These are phyloP conservation scores for Aphaenogaster rudis DNA, from an alignment of 1,140 invertebrate genomes.

Conservation along the genomic window DNA sequence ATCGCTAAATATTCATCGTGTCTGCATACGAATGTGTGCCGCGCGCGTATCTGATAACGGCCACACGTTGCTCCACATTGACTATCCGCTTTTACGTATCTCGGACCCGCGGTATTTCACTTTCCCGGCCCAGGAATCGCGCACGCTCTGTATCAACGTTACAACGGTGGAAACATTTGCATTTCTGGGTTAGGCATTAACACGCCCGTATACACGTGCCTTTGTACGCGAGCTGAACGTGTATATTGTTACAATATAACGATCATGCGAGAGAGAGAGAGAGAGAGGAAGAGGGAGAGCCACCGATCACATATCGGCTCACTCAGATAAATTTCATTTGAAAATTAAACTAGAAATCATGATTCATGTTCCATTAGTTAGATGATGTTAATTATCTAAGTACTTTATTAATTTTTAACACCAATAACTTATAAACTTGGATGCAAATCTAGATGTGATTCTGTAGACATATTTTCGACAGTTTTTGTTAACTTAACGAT, in stretches of 20 bases:
- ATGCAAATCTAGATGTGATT: no score
- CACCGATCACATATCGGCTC: background rate
- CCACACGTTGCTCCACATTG: constrained; percentile 17
- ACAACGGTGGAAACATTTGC: constrained; percentile 62
- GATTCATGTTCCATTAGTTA: background rate
- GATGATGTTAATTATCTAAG: background rate
- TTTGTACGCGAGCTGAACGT: constrained; percentile 28
- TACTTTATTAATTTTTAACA: no score
- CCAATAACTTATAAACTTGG: no score
- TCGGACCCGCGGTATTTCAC: constrained; percentile 47
- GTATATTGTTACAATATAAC: constrained; percentile 34
- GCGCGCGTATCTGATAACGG: constrained; percentile 44
- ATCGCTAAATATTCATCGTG: constrained; percentile 44
- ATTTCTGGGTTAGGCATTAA: constrained; percentile 72
- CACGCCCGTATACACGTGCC: constrained; percentile 57
- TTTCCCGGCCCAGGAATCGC: constrained; percentile 42
- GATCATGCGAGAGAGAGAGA: constrained; percentile 9
- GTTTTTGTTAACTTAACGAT: no score
- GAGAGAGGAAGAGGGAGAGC: background rate
- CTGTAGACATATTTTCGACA: no score
- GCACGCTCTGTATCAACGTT: constrained; percentile 53
- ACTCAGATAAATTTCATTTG: constrained; percentile 5
- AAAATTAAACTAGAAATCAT: constrained; percentile 23
- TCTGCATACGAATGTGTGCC: background rate
- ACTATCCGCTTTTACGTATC: constrained; percentile 43